A percentile compares a stretch with the other conserved stretches of the same genome.
Evolutionary conservation across 2,113 vertebrate genomes (phyloP).

Genomic region (Oostethus manadensis): DNA sequence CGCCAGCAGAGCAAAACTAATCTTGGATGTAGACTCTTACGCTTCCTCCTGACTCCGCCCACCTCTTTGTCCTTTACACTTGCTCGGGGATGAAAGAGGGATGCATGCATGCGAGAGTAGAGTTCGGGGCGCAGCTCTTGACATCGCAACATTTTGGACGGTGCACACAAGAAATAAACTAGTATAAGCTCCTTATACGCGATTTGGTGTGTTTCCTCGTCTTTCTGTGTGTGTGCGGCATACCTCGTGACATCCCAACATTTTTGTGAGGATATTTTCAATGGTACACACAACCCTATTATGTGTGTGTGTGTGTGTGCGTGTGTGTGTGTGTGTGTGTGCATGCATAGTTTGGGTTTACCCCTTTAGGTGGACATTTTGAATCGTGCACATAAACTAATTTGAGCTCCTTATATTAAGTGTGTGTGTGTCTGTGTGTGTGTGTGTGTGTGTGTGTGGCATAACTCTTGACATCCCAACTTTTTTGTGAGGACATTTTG

Average conservation of each 20-base stretch:
- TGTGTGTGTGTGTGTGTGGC: too few relatives aligned
- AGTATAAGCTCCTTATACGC: background rate
- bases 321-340: conserved; percentile 19
- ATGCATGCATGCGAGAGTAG: conserved; percentile 43
- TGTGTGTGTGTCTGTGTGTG: too few relatives aligned
- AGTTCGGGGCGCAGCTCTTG: background rate
- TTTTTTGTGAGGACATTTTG: too few relatives aligned
- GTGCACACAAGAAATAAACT: background rate
- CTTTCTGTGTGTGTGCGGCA: too few relatives aligned
- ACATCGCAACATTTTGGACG: too few relatives aligned
- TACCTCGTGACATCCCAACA: too few relatives aligned
- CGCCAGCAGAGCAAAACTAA: conserved; percentile 77
- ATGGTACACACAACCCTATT: background rate
- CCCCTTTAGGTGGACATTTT: too few relatives aligned
- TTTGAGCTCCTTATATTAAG: too few relatives aligned
- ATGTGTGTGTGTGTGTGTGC: conserved; percentile 17
- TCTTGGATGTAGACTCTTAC: conserved; percentile 62
- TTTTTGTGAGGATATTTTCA: too few relatives aligned
- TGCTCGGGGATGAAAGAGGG: conserved; percentile 30
- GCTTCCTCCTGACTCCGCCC: conserved; percentile 14
- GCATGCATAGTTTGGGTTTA: too few relatives aligned
- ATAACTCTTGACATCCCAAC: too few relatives aligned
- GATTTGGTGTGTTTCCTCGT: background rate
- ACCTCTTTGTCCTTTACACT: conserved; percentile 9
- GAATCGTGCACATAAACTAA: too few relatives aligned